A percentile compares a stretch with the other conserved stretches of the same genome.
Conservation (phyloP, 30 jellyfish, hydroid and myxozoan genomes). For the Aurelia coerulea region DNA sequence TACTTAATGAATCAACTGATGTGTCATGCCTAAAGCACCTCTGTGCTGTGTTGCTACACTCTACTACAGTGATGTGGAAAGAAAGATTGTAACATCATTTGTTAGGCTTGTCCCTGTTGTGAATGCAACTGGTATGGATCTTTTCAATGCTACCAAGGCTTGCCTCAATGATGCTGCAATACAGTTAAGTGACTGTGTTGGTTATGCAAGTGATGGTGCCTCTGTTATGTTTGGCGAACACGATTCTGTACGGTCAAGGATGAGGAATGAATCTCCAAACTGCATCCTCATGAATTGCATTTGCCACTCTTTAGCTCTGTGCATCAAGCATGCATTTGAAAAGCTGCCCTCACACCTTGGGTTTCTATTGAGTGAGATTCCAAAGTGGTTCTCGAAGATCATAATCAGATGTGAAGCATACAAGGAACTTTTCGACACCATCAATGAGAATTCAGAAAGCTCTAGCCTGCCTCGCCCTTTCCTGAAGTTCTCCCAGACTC, state of each 20-base stretch:
- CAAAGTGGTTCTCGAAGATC: conserved; percentile 62
- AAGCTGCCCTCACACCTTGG: conserved; percentile 69
- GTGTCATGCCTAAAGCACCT: conserved; percentile 31
- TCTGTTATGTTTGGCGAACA: conserved; percentile 61
- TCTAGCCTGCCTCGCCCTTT: conserved; percentile 69
- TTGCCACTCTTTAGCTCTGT: conserved; percentile 71
- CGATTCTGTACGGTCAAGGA: conserved; percentile 65
- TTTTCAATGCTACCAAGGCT: conserved; percentile 1
- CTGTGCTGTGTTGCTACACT: conserved; percentile 66
- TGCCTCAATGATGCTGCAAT: too few species aligned
- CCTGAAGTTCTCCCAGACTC: conserved; percentile 61
- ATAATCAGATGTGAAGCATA: conserved; percentile 56
- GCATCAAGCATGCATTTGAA: conserved; percentile 66
- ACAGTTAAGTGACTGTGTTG: conserved; percentile 9
- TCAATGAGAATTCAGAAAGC: conserved; percentile 54
- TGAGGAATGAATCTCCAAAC: conserved; percentile 51
- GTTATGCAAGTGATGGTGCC: conserved; percentile 60
- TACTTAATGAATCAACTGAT: conserved; percentile 63
- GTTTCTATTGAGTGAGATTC: conserved; percentile 52
- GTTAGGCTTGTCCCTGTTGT: conserved; percentile 48
- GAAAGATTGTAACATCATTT: conserved; percentile 54
- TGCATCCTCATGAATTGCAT: conserved; percentile 76
- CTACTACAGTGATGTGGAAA: conserved; percentile 33
- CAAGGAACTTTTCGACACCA: conserved; percentile 53
- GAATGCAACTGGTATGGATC: conserved; percentile 38